Conservation (phyloP, 1,140 invertebrate genomes). For the Mylabris phalerata region DNA sequence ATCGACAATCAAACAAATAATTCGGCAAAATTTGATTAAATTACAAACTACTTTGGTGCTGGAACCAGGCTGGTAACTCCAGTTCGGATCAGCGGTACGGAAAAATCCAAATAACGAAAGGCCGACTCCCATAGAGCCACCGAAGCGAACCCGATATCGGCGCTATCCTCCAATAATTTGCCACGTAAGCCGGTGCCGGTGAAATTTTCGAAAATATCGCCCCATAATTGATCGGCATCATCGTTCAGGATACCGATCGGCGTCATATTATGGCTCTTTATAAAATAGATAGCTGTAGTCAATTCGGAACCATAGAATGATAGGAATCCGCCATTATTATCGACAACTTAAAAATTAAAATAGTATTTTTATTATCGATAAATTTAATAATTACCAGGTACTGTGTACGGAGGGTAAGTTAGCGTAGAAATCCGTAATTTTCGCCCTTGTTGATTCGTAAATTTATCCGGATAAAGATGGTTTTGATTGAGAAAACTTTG, state of each 20-base stretch:
- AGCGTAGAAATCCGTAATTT: slow-evolving; percentile 25
- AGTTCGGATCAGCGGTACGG: slow-evolving; percentile 47
- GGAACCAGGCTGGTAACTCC: slow-evolving; percentile 53
- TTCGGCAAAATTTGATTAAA: no score
- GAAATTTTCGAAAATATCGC: slow-evolving; percentile 50
- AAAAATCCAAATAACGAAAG: slow-evolving; percentile 49
- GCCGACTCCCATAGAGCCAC: slow-evolving; percentile 53
- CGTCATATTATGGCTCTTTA: slow-evolving; percentile 46
- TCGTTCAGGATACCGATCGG: slow-evolving; percentile 40
- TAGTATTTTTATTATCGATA: no score
- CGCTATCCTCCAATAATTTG: slow-evolving; percentile 47
- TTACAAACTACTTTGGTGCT: slow-evolving; percentile 43
- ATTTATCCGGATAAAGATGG: slow-evolving; percentile 31
- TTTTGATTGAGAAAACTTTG: slow-evolving; percentile 19
- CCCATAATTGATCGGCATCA: slow-evolving; percentile 48
- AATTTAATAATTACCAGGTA: slow-evolving; percentile 25
- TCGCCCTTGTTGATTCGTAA: slow-evolving; percentile 29
- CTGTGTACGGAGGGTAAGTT: slow-evolving; percentile 28
- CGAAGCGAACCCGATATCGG: slow-evolving; percentile 50
- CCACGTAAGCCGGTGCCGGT: slow-evolving; percentile 52
- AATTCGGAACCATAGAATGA: slow-evolving; percentile 43
- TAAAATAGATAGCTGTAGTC: slow-evolving; percentile 36
- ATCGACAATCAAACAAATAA: no score
- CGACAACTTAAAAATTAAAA: no score
- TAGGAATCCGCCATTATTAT: slow-evolving; percentile 2